These are phyloP conservation scores for Drosophila carrolli DNA, from an alignment of 1,140 invertebrate species.

Conservation along the genomic window DNA sequence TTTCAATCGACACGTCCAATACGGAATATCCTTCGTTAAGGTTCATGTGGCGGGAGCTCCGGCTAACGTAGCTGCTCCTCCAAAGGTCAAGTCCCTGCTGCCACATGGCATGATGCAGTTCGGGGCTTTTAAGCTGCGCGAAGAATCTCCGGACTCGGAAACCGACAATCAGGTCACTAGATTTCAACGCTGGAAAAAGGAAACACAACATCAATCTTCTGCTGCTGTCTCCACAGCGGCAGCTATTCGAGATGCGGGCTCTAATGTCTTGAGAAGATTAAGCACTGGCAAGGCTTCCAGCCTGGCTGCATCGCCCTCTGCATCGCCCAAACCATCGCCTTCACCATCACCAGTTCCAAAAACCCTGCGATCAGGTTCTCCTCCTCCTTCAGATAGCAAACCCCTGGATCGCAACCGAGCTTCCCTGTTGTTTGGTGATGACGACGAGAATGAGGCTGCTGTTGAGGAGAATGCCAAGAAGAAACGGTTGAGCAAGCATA, in stretches of 20 bases:
- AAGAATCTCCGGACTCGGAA: constrained; percentile 85
- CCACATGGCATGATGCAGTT: constrained; percentile 44
- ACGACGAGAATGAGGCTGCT: constrained; percentile 73
- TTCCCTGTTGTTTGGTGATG: constrained; percentile 85
- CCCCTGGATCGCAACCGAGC: constrained; percentile 80
- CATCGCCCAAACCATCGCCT: constrained; percentile 2
- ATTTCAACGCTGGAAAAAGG: constrained; percentile 81
- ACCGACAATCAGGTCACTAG: constrained; percentile 50
- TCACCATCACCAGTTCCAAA: background rate
- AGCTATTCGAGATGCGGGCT: constrained; percentile 55
- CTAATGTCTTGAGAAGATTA: constrained; percentile 28
- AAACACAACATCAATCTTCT: constrained; percentile 6
- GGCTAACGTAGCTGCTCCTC: constrained; percentile 57
- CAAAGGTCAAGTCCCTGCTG: constrained; percentile 44
- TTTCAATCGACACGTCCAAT: constrained; percentile 92
- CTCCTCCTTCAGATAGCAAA: constrained; percentile 17
- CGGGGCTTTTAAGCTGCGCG: constrained; percentile 87
- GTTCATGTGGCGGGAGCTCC: constrained; percentile 85
- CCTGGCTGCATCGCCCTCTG: constrained; percentile 1
- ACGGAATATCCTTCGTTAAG: constrained; percentile 92
- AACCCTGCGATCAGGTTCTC: background rate
- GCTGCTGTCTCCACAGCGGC: constrained; percentile 37
- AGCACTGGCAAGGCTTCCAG: constrained; percentile 14
- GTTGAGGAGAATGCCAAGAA: constrained; percentile 41
- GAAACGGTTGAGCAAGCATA: constrained; percentile 82